phyloP scores from a whole-genome alignment of 2,113 vertebrate species.

The Urocynchramus pylzowi region DNA sequence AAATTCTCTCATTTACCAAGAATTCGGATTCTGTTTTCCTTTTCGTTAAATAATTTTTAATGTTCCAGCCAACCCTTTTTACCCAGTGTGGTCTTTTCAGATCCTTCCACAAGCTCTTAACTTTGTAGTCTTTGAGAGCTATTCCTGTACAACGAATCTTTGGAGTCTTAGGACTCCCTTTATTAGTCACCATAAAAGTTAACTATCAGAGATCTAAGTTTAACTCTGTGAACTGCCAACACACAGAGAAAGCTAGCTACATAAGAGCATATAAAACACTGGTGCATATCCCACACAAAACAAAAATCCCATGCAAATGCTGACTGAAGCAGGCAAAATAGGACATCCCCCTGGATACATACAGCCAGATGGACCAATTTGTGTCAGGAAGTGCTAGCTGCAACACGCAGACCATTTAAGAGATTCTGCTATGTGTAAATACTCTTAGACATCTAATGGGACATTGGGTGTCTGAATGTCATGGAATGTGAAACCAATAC shows the following conservation, averaged over 20 bases:
- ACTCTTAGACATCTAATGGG: neutral
- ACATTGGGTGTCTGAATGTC: neutral
- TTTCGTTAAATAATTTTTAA: neutral
- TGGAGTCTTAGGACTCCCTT: neutral
- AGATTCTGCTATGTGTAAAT: neutral
- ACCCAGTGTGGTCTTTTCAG: neutral
- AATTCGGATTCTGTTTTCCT: neutral
- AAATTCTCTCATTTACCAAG: slow-evolving; percentile 7
- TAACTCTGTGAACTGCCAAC: neutral
- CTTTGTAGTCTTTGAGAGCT: neutral
- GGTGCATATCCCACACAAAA: neutral
- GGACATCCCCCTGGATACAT: neutral
- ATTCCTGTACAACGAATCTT: neutral
- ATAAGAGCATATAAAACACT: neutral
- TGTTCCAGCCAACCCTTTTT: neutral
- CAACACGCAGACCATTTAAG: neutral
- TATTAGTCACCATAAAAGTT: neutral
- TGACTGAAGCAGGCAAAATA: neutral
- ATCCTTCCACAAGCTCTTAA: neutral
- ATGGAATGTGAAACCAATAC: no score
- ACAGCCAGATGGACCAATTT: neutral
- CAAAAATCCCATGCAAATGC: neutral
- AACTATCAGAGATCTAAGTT: neutral
- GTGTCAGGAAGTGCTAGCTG: neutral
- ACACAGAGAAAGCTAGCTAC: neutral